Conservation (phyloP, 2,113 vertebrate genomes). For the Tiliqua scincoides region DNA sequence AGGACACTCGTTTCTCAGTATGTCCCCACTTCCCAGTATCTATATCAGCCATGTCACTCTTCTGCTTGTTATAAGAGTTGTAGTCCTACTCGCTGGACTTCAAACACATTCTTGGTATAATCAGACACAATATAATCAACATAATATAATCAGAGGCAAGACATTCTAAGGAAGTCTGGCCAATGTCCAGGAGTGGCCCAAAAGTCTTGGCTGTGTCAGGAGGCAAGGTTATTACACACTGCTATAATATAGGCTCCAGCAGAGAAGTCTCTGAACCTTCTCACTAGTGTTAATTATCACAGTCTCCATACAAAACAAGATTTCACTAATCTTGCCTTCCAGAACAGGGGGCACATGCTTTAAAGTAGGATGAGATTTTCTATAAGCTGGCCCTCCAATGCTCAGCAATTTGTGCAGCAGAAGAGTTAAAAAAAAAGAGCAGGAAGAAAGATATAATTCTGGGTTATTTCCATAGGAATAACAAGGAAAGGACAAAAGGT, state of each 20-base stretch:
- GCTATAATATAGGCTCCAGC: not conserved
- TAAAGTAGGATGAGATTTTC: not conserved
- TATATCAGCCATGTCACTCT: not conserved
- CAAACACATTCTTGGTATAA: not conserved
- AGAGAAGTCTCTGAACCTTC: not conserved
- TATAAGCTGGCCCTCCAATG: not conserved
- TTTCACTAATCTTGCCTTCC: not conserved
- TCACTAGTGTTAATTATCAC: not conserved
- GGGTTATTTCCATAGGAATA: not conserved
- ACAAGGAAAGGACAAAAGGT: not conserved
- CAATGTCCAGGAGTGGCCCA: not conserved
- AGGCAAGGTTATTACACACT: not conserved
- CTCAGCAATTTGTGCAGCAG: not conserved
- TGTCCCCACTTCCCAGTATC: not conserved
- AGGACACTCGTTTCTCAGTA: not conserved
- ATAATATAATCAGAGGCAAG: not conserved
- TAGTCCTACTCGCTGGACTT: not conserved
- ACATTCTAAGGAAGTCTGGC: too few species aligned
- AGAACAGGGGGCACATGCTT: not conserved
- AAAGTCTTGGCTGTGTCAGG: not conserved
- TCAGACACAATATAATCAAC: not conserved
- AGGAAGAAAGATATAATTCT: not conserved
- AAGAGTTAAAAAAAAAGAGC: not conserved
- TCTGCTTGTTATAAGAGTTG: not conserved
- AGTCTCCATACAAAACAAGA: not conserved